Evolutionary conservation across 1,140 invertebrate genomes (phyloP).

Genomic region (Ctenoplectra terminalis): DNA sequence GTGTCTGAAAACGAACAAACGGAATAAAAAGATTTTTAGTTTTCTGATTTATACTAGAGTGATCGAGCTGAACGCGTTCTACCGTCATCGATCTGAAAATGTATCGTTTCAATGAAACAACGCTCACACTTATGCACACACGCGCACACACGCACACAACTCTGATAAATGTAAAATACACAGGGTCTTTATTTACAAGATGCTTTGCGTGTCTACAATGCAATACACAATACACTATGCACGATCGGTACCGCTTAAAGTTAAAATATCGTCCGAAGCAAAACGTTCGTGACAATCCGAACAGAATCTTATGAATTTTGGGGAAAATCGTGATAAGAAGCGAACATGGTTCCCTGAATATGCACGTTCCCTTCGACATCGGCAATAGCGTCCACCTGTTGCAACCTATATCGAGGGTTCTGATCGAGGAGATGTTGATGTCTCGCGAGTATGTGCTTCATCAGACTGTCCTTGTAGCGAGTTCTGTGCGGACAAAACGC

Average conservation of each 20-base stretch:
- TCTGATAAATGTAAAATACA: constrained; percentile 4
- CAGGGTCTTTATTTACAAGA: constrained; percentile 32
- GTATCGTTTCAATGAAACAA: too few species aligned
- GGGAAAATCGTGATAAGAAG: constrained; percentile 54
- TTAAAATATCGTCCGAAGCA: too few species aligned
- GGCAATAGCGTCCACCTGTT: constrained; percentile 47
- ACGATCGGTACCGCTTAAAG: too few species aligned
- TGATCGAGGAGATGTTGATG: constrained; percentile 72
- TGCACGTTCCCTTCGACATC: constrained; percentile 46
- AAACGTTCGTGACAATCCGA: not conserved
- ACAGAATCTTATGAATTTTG: constrained; percentile 48
- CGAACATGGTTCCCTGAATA: constrained; percentile 41
- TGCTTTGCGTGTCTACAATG: constrained; percentile 1
- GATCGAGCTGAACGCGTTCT: not conserved
- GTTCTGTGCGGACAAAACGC: constrained; percentile 84
- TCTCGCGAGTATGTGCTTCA: constrained; percentile 77
- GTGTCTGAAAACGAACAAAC: constrained; percentile 69
- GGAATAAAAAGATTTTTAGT: constrained; percentile 5
- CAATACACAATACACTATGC: not conserved
- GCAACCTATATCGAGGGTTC: constrained; percentile 54
- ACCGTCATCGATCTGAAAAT: constrained; percentile 6
- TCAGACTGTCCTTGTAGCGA: constrained; percentile 83
- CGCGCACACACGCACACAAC: too few species aligned
- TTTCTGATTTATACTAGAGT: not conserved
- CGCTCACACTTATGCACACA: too few species aligned